phyloP scores from a whole-genome alignment of 2,113 vertebrate genomes.

The Aptenodytes patagonicus region DNA sequence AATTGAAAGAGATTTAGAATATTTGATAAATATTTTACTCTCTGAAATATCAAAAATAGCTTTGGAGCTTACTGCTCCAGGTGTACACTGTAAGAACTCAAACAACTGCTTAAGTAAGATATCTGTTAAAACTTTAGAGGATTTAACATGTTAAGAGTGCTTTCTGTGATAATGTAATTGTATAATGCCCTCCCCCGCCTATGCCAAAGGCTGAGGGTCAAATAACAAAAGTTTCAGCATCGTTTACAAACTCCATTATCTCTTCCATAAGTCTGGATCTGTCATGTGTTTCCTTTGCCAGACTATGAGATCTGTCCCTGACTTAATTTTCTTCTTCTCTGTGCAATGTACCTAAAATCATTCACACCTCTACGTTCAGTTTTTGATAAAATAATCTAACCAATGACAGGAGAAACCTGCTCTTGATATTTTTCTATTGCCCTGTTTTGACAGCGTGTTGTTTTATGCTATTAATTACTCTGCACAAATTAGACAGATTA shows the following conservation, averaged over 20 bases:
- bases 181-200: background rate
- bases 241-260: background rate
- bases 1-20: background rate
- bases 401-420: background rate
- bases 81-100: background rate
- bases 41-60: background rate
- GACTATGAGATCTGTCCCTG: background rate
- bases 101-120: background rate
- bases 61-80: background rate
- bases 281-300: background rate
- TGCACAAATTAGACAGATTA: background rate
- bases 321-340: background rate
- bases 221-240: background rate
- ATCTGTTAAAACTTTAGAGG: background rate
- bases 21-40: background rate
- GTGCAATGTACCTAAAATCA: background rate
- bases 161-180: background rate
- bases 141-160: background rate
- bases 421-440: background rate
- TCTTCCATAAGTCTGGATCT: background rate
- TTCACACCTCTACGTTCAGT: background rate
- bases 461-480: background rate
- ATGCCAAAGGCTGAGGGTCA: background rate
- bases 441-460: background rate
- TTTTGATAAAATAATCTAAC: background rate